phyloP scores from a whole-genome alignment of 2,113 vertebrate species.

The Sciurus niger region DNA sequence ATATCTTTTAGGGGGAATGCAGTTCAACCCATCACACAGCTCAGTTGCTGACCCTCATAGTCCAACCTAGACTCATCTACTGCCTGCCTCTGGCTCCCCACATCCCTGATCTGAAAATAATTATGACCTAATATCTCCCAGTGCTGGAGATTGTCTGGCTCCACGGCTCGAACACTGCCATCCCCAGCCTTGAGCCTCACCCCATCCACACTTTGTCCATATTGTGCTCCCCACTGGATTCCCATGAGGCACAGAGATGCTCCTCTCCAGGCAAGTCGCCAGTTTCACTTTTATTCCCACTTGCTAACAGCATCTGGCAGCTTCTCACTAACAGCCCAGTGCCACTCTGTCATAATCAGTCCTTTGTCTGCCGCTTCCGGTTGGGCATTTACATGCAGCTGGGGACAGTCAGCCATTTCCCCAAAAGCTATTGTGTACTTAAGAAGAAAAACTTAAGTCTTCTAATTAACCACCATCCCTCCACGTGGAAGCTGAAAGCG shows the following conservation, averaged over 20 bases:
- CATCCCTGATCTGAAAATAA: not conserved
- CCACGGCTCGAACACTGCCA: not conserved
- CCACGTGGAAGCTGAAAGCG: not conserved
- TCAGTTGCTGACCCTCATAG: not conserved
- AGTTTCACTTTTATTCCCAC: constrained; percentile 12
- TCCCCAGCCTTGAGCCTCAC: not conserved
- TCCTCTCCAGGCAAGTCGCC: not conserved
- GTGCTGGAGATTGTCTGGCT: not conserved
- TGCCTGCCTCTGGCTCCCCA: not conserved
- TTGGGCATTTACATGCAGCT: constrained; percentile 74
- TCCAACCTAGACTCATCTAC: not conserved
- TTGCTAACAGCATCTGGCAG: constrained; percentile 65
- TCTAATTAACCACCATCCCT: constrained; percentile 56
- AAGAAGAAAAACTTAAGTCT: constrained; percentile 67
- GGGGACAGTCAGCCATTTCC: constrained; percentile 76
- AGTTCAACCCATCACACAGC: not conserved
- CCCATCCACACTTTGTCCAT: not conserved
- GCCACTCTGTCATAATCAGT: constrained; percentile 71
- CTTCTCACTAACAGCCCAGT: not conserved
- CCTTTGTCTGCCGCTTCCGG: constrained; percentile 79
- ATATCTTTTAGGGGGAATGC: not conserved
- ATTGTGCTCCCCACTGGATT: not conserved
- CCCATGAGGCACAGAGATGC: not conserved
- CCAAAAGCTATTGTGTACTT: constrained; percentile 67
- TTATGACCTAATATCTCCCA: not conserved